Evolutionary conservation across 1,140 invertebrate genomes (phyloP), one percentile per base, ranked within the genome.

Genomic region (Dendroctonus valens): DNA sequence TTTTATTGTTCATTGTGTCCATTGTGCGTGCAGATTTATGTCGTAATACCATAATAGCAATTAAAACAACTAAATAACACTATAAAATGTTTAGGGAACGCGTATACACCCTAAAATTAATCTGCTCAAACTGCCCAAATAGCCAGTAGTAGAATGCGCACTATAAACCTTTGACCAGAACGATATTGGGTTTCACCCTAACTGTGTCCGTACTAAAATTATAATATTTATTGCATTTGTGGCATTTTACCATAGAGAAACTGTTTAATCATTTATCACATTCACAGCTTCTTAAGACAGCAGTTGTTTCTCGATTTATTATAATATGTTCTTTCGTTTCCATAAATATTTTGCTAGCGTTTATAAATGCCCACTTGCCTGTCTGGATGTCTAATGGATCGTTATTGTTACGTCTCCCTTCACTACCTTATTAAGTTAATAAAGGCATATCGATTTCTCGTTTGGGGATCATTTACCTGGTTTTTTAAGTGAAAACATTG

Each of bases 11-110:
- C 63, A 39, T 65, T 65, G 42, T 65, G 42, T 48, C 63, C 63
- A 39, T 65, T 65, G 42, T 65, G 42, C 44, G 53, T 51, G 7
- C 39, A 50, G 63, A 65, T 65, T 65, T 65, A 65, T 59, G 38
- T 12, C 26, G 9, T 63, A 63, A 54, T 65, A 50, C 53, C 54
- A 58, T 58, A 65, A 65, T 65, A 38, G 54, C 63, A 65, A 65
- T 65, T 65, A 65, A 64, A 65, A 58, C 63, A 40, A 58, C 53
- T 64, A 64, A 64, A 64, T 64, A 64, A 64, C 61, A 64, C 61
- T 65, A 65, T 65, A 65, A 65, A 65, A 65, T 59, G 63, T 65
- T 59, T 51, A 42, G 53, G 54, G 46, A 57, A 26, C 26, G 53
- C 54, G 44, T 8, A 51, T 44, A 49, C 44, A 15, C 63, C 54